Evolutionary conservation across 2,888 invertebrate species (phyloP).

Genomic region (Cloeon dipterum): DNA sequence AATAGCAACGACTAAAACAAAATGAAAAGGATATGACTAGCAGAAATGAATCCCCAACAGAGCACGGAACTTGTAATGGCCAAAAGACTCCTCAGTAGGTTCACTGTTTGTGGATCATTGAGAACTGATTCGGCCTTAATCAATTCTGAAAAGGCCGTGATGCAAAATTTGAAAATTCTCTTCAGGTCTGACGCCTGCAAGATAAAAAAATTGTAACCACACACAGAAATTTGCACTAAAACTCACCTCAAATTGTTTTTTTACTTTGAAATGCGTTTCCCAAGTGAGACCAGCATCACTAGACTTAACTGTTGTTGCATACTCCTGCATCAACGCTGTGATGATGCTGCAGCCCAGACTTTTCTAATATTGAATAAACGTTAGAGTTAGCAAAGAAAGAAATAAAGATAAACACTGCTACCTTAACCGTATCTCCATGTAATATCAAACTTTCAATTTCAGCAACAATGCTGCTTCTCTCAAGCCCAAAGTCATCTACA

Average conservation of each 20-base stretch:
- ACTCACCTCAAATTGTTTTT: constrained; percentile 64
- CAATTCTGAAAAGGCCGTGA: constrained; percentile 34
- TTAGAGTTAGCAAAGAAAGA: not conserved
- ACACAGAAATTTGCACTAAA: too few species aligned
- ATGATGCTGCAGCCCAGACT: constrained; percentile 66
- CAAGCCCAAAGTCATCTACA: constrained; percentile 45
- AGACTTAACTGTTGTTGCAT: constrained; percentile 61
- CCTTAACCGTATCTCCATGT: constrained; percentile 36
- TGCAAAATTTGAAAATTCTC: constrained; percentile 50
- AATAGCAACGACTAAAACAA: constrained; percentile 1
- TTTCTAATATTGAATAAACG: constrained; percentile 26
- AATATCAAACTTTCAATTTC: constrained; percentile 57
- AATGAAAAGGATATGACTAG: constrained; percentile 25
- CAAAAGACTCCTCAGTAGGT: constrained; percentile 43
- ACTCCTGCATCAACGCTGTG: constrained; percentile 66
- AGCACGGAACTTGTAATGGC: constrained; percentile 55
- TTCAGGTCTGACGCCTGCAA: constrained; percentile 40
- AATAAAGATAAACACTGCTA: constrained; percentile 13
- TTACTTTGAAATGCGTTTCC: constrained; percentile 67
- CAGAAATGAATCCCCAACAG: constrained; percentile 58
- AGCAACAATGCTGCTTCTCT: constrained; percentile 38
- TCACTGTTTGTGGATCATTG: constrained; percentile 26
- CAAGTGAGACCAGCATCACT: constrained; percentile 71
- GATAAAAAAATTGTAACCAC: constrained; percentile 4
- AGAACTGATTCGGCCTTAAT: constrained; percentile 23